A percentile compares a stretch with the other conserved stretches of the same genome.
These are phyloP conservation scores for Stegana nigrithorax DNA, from an alignment of 2,888 invertebrate genomes.

Conservation along the genomic window DNA sequence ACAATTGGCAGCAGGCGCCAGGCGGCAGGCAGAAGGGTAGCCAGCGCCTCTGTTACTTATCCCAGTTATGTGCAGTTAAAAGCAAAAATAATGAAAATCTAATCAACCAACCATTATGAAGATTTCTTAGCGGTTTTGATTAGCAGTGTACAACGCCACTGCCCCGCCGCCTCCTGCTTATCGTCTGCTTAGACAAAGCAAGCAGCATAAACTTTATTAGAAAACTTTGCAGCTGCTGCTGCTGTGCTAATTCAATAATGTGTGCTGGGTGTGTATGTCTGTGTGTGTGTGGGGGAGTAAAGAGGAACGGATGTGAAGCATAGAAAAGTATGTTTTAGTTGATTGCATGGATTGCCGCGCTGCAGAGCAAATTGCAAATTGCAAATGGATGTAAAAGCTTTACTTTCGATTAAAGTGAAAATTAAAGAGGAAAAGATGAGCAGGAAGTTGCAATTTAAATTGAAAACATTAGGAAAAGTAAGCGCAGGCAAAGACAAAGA, in stretches of 20 bases:
- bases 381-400: slow-evolving; percentile 55
- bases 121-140: too few relatives aligned
- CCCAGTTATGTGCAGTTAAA: background rate
- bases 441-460: background rate
- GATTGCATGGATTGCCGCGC: too few relatives aligned
- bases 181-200: background rate
- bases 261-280: background rate
- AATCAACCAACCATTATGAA: too few relatives aligned
- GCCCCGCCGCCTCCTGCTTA: too few relatives aligned
- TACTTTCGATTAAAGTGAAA: slow-evolving; percentile 54
- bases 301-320: too few relatives aligned
- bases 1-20: too few relatives aligned
- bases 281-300: slow-evolving; percentile 23
- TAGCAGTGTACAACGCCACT: background rate
- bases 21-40: too few relatives aligned
- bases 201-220: background rate
- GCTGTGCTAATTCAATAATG: background rate
- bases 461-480: background rate
- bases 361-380: slow-evolving; percentile 32
- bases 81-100: background rate
- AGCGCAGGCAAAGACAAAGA: background rate
- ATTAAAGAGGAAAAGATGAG: slow-evolving; percentile 23
- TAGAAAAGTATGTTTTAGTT: too few relatives aligned
- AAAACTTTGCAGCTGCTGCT: too few relatives aligned
- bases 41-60: too few relatives aligned